Conservation (phyloP, 1,140 invertebrate species). For the Drosophila miranda region DNA sequence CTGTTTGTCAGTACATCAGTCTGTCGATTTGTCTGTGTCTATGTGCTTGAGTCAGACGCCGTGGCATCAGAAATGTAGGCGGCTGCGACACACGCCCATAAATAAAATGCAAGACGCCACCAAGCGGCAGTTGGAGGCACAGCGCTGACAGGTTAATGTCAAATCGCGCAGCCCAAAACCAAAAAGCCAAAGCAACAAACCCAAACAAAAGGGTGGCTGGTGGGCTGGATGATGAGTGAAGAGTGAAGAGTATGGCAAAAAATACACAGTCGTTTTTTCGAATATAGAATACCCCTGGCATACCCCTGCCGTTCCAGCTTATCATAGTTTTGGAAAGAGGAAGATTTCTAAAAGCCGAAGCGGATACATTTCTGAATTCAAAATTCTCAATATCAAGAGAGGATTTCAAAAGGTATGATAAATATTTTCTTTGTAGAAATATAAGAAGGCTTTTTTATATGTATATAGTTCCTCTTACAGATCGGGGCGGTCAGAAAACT, state of each 20-base stretch:
- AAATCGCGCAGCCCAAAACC: constrained; percentile 64
- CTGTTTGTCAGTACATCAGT: constrained; percentile 24
- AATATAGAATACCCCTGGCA: no score
- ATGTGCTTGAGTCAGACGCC: constrained; percentile 6
- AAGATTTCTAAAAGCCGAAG: no score
- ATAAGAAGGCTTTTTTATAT: no score
- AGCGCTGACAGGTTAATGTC: constrained; percentile 71
- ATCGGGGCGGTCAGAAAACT: no score
- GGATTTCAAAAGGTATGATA: no score
- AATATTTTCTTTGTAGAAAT: no score
- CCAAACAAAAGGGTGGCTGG: constrained; percentile 13
- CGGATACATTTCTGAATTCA: no score
- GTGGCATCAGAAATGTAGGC: constrained; percentile 36
- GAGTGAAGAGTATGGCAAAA: constrained; percentile 15
- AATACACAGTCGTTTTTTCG: not conserved
- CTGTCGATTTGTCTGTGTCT: not conserved
- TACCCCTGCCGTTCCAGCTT: no score
- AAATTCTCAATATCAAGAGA: no score
- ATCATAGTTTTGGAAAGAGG: no score
- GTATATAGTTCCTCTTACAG: no score
- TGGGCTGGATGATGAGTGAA: constrained; percentile 24
- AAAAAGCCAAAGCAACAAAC: constrained; percentile 57
- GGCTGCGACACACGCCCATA: constrained; percentile 41
- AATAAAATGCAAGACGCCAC: constrained; percentile 65
- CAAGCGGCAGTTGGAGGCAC: constrained; percentile 38